Base-by-base conservation (phyloP, 1,140 invertebrate species). In the Colletes latitarsis region DNA sequence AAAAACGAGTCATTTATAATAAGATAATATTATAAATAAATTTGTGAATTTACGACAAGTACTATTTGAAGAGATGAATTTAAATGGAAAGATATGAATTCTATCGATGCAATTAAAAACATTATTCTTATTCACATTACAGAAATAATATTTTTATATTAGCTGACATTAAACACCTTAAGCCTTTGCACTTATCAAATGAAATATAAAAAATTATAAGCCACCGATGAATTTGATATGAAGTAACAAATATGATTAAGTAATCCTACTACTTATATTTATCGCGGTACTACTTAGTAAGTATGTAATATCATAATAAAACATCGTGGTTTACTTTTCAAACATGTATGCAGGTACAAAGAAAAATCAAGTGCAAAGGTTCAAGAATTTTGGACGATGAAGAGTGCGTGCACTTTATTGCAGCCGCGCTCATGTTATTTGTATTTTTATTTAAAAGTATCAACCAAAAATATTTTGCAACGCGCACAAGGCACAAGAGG, bases 401-500 rank as follows among this genome's bases (percentile, higher is more conserved):
- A 17, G 14, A 6, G 19, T 62, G 55, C 53, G 19, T 62, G 55
- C 53, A 62, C 12, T 70, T 30, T 9, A 46, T 43, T 66, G n/a
- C 53, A 43, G 43, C 43, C 9, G 15, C 21, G 17, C 39, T 76
- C 19, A 62, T 14, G 15, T 70, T 64, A 30, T 14, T 67, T 66
- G 21, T 46, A 12, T 68, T 74, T 75, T 57, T 57, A 55, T 39
- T 63, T 10, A 39, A 66, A 3, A 67, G 21, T 63, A 46, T 14
- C 41, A 17, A 77, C 57, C 41, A 68, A 73, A 68, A n/a, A 19
- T 30, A 30, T 52, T 58, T 66, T n/a, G 3, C 52, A 49, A 53
- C 68, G 60, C 66, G 43, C 72, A 55, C 49, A 83, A 83, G 78
- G 78, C 82, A 83, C 78, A 70, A 12, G 49, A 80, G 71, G 70